These are phyloP conservation scores for Diaphora mendica DNA, from an alignment of 2,888 invertebrate species.

Conservation along the genomic window DNA sequence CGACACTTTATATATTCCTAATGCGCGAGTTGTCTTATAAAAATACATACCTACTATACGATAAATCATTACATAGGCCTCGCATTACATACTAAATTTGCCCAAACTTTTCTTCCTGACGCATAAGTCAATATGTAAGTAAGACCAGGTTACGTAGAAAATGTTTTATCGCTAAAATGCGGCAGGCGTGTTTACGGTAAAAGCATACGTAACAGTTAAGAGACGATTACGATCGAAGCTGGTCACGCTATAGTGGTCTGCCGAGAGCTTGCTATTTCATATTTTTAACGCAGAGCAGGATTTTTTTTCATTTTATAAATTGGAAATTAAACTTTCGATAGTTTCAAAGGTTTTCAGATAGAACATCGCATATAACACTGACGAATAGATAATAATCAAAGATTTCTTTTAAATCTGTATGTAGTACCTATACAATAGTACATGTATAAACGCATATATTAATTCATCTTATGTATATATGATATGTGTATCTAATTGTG, in stretches of 20 bases:
- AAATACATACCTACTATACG: background rate
- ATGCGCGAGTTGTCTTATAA: too few species aligned
- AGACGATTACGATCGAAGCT: slow-evolving; percentile 47
- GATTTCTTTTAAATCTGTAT: background rate
- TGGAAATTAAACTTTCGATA: background rate
- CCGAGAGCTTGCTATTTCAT: background rate
- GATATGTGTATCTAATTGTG: too few species aligned
- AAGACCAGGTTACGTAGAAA: slow-evolving; percentile 20
- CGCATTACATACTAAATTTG: background rate
- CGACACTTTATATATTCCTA: too few species aligned
- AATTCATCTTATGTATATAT: too few species aligned
- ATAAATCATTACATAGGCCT: slow-evolving; percentile 2
- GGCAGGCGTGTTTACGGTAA: slow-evolving; percentile 40
- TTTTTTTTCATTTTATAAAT: background rate
- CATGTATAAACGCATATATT: too few species aligned
- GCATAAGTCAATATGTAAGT: slow-evolving; percentile 3
- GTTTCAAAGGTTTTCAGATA: background rate
- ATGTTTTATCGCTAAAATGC: slow-evolving; percentile 35
- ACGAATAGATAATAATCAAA: background rate
- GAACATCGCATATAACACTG: background rate
- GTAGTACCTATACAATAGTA: too few species aligned
- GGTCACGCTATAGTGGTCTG: slow-evolving; percentile 42
- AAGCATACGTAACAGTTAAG: slow-evolving; percentile 54
- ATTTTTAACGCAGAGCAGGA: background rate
- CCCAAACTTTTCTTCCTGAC: slow-evolving; percentile 5